Evolutionary conservation across 2,888 invertebrate genomes (phyloP), one percentile per base, ranked within the genome.

Genomic region (Erebia aethiops): DNA sequence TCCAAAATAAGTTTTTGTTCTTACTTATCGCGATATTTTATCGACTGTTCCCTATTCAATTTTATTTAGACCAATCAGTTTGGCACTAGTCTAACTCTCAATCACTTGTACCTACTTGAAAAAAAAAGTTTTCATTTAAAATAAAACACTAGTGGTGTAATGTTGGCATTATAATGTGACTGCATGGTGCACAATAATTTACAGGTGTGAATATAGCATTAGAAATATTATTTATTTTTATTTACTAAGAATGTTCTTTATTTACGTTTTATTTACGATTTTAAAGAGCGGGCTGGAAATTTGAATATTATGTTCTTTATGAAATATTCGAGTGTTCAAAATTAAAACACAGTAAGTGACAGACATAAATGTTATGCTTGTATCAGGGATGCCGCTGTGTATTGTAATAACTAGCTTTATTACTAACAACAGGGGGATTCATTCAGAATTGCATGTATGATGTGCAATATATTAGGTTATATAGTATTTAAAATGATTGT

Each of bases 181-280:
- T 64, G 62, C 46, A 14, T 51, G 2, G 26, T 63, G 21, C 52
- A 64, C 16, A 41, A 66, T 10, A 66, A 57, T 43, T 26, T 65
- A 63, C 69, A 72, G 69, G 69, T 71, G 67, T 62, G 68, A 49
- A 65, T 46, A 57, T 57, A 60, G 69, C 68, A 51, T 73, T 75
- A 73, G 75, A 71, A 70, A 75, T 75, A 71, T 67, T 77, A 76
- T 85, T 87, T 78, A 76, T 77, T 86, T 84, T 83, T 84, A 81
- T 66, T 82, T 74, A 74, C 65, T 86, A 86, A 85, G 85, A 46
- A 81, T 82, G 67, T 67, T 67, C 58, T 67, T 56, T 67, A 67
- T 67, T 67, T 67, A 67, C 58, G 80, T 79, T 77, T 77, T 78
- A 74, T 77, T 77, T 78, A 75, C 71, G 74, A 76, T 65, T 52